Conservation (phyloP, 2,113 vertebrate species). For the Numenius arquata region DNA sequence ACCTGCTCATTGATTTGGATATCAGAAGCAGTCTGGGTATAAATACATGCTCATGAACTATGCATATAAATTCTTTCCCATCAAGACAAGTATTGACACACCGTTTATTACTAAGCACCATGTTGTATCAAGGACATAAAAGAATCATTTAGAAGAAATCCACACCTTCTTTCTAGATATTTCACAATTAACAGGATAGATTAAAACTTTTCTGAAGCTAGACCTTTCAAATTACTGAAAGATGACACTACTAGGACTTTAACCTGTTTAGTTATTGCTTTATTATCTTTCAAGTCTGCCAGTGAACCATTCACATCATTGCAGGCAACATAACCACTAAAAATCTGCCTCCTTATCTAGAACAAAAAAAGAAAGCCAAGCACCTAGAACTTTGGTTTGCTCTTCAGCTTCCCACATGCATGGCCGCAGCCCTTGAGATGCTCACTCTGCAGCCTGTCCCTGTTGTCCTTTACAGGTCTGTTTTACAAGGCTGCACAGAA, state of each 20-base stretch:
- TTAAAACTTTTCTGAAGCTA: neutral
- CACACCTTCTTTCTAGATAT: neutral
- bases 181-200: neutral
- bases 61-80: neutral
- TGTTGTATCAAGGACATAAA: neutral
- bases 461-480: neutral
- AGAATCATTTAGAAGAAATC: neutral
- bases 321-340: neutral
- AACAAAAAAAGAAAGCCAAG: neutral
- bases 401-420: neutral
- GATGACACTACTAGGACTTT: neutral
- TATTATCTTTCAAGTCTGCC: neutral
- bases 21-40: neutral
- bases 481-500: neutral
- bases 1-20: neutral
- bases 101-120: neutral
- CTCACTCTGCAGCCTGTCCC: fast-evolving
- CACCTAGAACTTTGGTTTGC: neutral
- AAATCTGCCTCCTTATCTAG: neutral
- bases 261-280: neutral
- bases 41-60: neutral
- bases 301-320: neutral
- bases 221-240: neutral
- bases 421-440: fast-evolving
- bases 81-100: neutral